A percentile compares a stretch with the other conserved stretches of the same genome.
Conservation (phyloP, 2,888 invertebrate species). For the Andrena bucephala region DNA sequence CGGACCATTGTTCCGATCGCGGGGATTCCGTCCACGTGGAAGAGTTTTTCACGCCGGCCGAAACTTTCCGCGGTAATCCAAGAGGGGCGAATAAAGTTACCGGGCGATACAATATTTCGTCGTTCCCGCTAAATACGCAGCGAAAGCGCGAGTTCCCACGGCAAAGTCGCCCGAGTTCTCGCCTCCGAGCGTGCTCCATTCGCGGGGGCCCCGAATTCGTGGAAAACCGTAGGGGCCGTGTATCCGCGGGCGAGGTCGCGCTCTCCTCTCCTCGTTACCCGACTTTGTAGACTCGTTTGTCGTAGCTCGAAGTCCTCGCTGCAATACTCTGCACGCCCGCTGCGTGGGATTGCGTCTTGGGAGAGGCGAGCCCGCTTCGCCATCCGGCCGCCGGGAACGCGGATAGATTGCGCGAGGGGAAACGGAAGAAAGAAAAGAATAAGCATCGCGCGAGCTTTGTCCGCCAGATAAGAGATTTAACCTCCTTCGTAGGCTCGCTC, state of each 20-base stretch:
- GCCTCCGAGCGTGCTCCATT: not conserved
- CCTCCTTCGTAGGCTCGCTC: slow-evolving; percentile 60
- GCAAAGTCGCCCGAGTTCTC: not conserved
- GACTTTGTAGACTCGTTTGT: slow-evolving; percentile 48
- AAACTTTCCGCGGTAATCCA: not conserved
- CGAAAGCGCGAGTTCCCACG: not conserved
- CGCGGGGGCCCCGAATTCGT: not conserved
- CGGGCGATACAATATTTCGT: not conserved
- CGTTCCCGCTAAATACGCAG: not conserved
- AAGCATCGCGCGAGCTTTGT: slow-evolving; percentile 49
- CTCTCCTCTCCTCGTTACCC: slow-evolving; percentile 43
- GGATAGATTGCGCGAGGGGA: slow-evolving; percentile 29
- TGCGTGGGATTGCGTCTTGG: slow-evolving; percentile 46
- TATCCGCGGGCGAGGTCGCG: slow-evolving; percentile 50
- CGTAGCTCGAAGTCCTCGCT: slow-evolving; percentile 35
- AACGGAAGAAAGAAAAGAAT: slow-evolving; percentile 15
- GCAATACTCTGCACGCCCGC: slow-evolving; percentile 24
- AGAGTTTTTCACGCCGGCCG: not conserved
- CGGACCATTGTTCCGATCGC: not conserved
- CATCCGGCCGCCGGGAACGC: slow-evolving; percentile 18
- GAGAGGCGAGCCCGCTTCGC: slow-evolving; percentile 1
- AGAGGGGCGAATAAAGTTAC: not conserved
- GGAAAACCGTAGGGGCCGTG: slow-evolving; percentile 14
- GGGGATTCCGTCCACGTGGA: not conserved
- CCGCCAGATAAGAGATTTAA: slow-evolving; percentile 62